These are phyloP conservation scores for Promerops cafer DNA, from an alignment of 2,113 vertebrate species.

Conservation along the genomic window DNA sequence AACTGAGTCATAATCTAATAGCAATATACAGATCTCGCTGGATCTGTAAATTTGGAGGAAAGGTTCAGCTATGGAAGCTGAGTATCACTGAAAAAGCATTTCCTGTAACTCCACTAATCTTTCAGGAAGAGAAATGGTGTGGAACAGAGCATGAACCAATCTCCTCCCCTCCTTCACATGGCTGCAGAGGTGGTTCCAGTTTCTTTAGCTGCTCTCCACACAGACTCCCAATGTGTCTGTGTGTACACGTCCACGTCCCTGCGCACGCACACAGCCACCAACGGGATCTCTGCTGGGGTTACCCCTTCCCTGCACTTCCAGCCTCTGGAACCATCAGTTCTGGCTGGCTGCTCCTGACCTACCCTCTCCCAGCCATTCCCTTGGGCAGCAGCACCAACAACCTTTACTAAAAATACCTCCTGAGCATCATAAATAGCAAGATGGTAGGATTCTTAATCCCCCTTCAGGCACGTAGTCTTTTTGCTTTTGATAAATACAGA, in stretches of 20 bases:
- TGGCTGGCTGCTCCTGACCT: not conserved
- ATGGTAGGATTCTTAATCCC: not conserved
- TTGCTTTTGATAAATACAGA: not conserved
- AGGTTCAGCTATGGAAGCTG: not conserved
- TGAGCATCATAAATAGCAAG: slow-evolving; percentile 35
- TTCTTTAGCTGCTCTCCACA: not conserved
- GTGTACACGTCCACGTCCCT: not conserved
- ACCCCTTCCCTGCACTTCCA: not conserved
- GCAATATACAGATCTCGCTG: not conserved
- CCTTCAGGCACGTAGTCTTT: not conserved
- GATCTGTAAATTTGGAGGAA: not conserved
- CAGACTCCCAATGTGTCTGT: not conserved
- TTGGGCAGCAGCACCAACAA: not conserved
- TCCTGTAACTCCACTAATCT: fast-evolving
- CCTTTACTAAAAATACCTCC: slow-evolving; percentile 33
- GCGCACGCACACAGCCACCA: fast-evolving
- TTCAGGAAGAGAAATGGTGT: not conserved
- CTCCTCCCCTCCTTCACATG: not conserved
- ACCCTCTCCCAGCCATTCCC: not conserved
- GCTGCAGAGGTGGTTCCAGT: not conserved
- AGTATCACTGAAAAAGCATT: not conserved
- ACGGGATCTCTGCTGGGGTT: not conserved
- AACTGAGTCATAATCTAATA: not conserved
- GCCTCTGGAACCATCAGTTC: not conserved
- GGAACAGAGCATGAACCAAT: not conserved